Evolutionary conservation across 2,797 vertebrate genomes (phyloP), one percentile per base, ranked within the genome.

Genomic region (Choloepus didactylus): DNA sequence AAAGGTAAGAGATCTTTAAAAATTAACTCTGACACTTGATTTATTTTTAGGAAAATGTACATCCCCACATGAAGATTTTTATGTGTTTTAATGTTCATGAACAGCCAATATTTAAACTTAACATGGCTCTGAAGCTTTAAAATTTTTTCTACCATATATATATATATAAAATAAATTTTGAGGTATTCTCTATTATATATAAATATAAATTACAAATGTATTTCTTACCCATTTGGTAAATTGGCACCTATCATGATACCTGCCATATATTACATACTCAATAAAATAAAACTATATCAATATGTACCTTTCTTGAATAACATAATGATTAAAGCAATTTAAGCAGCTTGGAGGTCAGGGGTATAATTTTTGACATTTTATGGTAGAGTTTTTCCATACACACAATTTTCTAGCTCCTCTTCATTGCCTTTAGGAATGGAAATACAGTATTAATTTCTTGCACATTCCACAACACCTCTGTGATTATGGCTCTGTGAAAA

Each of bases 401-500:
- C 38, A 62, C 21, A 64, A 1, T 75, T 94, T 86, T 91, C 83
- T 91, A 21, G 41, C 16, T 66, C 70, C 62, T 91, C 51, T 35
- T 93, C 54, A 51, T 49, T 73, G 31, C 31, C 56, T 91, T 67
- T 49, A 62, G 31, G 11, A 70, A 44, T 77, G 88, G n/a, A 92
- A 94, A 72, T 84, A 49, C 25, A 73, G 25, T 64, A 94, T 92
- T 90, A 73, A 89, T 73, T 62, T 31, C 83, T 83, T 93, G 21
- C 38, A 83, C 41, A 73, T 70, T 27, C 76, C 69, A 82, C 54
- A 89, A 44, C n/a, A 77, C 72, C 31, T 96, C 69, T 25, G 44
- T 82, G 85, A 92, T 87, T 92, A 93, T 89, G 76, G 72, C 56
- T 96, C 49, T 76, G 35, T 56, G 67, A 54, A 93, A 92, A 92